These are phyloP conservation scores for Sebastolobus altivelis DNA, from an alignment of 2,797 vertebrate genomes.

Conservation along the genomic window DNA sequence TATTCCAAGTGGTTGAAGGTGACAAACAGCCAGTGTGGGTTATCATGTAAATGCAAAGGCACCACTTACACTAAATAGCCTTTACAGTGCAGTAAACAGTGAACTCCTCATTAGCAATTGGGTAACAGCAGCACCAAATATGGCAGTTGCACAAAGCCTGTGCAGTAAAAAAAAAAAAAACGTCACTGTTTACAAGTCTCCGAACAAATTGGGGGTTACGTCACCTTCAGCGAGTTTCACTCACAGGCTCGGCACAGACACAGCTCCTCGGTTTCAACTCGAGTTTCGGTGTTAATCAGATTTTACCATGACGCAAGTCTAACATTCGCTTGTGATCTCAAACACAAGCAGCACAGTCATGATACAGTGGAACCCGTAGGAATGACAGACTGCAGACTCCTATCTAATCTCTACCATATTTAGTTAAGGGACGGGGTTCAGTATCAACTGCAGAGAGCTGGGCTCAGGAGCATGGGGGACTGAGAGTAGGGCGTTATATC, in stretches of 20 bases:
- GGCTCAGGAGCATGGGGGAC: neutral
- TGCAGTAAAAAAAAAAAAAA: constrained; percentile 61
- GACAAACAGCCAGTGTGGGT: constrained; percentile 45
- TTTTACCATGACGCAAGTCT: constrained; percentile 60
- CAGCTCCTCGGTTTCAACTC: constrained; percentile 38
- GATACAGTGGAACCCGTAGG: constrained; percentile 35
- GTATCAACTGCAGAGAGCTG: constrained; percentile 23
- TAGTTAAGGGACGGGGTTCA: constrained; percentile 25
- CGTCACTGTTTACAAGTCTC: constrained; percentile 70
- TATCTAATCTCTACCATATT: constrained; percentile 57
- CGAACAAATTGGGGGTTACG: constrained; percentile 56
- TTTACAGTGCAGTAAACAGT: constrained; percentile 59
- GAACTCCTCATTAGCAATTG: constrained; percentile 67
- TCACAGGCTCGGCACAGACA: constrained; percentile 34
- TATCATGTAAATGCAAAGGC: constrained; percentile 56
- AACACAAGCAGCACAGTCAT: constrained; percentile 48
- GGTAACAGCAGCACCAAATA: constrained; percentile 69
- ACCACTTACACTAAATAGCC: constrained; percentile 60
- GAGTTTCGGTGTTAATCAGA: constrained; percentile 60
- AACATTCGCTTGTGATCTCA: constrained; percentile 35
- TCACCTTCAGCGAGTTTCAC: constrained; percentile 63
- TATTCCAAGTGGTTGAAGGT: constrained; percentile 43
- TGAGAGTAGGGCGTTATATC: neutral
- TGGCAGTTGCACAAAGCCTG: constrained; percentile 60
- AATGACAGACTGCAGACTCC: constrained; percentile 26